Conservation (phyloP, 2,113 vertebrate genomes). For the Hirundichthys speculiger region DNA sequence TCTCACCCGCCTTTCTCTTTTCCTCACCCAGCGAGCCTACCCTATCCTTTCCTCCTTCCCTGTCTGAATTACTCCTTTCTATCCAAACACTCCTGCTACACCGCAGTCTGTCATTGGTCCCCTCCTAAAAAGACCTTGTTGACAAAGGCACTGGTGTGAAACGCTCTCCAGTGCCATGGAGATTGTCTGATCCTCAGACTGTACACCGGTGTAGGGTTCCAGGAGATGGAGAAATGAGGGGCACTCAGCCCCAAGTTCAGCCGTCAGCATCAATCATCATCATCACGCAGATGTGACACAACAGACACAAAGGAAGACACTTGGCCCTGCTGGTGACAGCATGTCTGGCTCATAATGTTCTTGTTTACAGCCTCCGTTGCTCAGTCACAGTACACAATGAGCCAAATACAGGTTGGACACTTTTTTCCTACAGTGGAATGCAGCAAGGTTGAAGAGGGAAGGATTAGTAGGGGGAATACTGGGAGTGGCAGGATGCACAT, state of each 20-base stretch:
- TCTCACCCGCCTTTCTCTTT: constrained; percentile 57
- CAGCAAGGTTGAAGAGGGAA: constrained; percentile 32
- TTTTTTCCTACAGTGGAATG: constrained; percentile 53
- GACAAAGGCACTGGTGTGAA: constrained; percentile 71
- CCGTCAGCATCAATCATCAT: constrained; percentile 30
- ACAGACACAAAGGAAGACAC: constrained; percentile 29
- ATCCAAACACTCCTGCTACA: constrained; percentile 63
- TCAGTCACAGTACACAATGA: constrained; percentile 29
- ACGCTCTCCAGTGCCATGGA: constrained; percentile 57
- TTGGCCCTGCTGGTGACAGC: constrained; percentile 37
- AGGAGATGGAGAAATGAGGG: constrained; percentile 32
- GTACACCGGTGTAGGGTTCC: constrained; percentile 49
- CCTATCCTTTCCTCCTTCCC: constrained; percentile 23
- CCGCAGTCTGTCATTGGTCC: constrained; percentile 64
- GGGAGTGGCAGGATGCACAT: constrained; percentile 59
- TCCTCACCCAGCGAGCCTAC: constrained; percentile 25
- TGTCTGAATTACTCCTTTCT: constrained; percentile 67
- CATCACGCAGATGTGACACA: constrained; percentile 36
- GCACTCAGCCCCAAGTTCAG: constrained; percentile 23
- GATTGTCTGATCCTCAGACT: constrained; percentile 41
- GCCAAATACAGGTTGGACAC: constrained; percentile 37
- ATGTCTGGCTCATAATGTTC: constrained; percentile 51
- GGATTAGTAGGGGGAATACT: constrained; percentile 11
- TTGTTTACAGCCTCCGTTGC: constrained; percentile 47
- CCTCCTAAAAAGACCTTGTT: constrained; percentile 60